Evolutionary conservation across 2,888 invertebrate species (phyloP).

Genomic region (Drosophila pseudotakahashii): DNA sequence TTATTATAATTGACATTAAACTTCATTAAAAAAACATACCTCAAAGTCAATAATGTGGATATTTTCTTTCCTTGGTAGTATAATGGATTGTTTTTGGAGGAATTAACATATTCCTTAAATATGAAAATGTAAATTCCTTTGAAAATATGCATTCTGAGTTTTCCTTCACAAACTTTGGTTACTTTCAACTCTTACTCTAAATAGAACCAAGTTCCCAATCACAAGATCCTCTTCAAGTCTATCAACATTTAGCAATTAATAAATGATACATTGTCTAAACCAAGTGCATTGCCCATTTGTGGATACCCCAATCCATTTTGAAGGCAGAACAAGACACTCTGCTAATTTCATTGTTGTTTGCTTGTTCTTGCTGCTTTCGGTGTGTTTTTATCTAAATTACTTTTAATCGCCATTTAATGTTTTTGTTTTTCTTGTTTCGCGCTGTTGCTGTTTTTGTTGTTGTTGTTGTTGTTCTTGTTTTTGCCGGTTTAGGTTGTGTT

Average conservation of each 20-base stretch:
- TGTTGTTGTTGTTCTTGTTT: constrained; percentile 9
- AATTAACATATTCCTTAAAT: no score
- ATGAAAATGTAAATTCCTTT: no score
- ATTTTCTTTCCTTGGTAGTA: no score
- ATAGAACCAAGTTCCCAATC: constrained; percentile 7
- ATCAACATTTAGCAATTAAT: constrained; percentile 16
- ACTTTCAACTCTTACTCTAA: no score
- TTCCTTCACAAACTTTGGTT: no score
- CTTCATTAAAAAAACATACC: no score
- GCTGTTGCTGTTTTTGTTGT: constrained; percentile 3
- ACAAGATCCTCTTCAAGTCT: constrained; percentile 1
- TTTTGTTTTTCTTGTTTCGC: constrained; percentile 75
- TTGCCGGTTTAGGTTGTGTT: constrained; percentile 38
- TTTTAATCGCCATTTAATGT: constrained; percentile 81
- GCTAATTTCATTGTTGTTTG: constrained; percentile 45
- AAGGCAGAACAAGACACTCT: constrained; percentile 26
- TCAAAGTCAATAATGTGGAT: no score
- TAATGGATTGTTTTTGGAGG: no score
- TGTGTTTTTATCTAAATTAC: constrained; percentile 79
- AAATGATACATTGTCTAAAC: constrained; percentile 23
- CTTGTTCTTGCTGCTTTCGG: constrained; percentile 56
- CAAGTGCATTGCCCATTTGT: constrained; percentile 38
- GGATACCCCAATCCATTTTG: constrained; percentile 10
- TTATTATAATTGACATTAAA: no score
- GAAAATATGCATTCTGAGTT: no score